Evolutionary conservation across 1,140 invertebrate genomes (phyloP).

Genomic region (Polypedilum vanderplanki): DNA sequence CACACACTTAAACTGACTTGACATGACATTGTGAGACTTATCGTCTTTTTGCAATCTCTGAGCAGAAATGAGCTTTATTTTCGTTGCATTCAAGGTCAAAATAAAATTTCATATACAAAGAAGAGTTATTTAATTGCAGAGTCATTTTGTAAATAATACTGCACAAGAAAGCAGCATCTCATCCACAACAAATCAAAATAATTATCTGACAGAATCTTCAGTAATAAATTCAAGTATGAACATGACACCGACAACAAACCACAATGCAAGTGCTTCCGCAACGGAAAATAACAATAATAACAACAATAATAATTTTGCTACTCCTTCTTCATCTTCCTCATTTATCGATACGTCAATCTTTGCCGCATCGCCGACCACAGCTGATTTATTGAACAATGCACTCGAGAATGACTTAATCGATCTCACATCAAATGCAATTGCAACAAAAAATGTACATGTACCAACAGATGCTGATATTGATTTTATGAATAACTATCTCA

Average conservation of each 20-base stretch:
- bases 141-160: background rate
- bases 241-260: conserved; percentile 30
- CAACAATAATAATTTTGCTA: conserved; percentile 34
- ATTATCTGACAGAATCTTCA: background rate
- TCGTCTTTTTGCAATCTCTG: background rate
- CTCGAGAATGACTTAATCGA: conserved; percentile 30
- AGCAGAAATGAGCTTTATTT: background rate
- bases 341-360: conserved; percentile 16
- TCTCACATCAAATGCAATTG: conserved; percentile 25
- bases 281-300: conserved; percentile 36
- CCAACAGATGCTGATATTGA: conserved; percentile 39
- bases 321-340: conserved; percentile 22
- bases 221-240: conserved; percentile 18
- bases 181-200: background rate
- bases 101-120: background rate
- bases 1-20: background rate
- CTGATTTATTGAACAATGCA: background rate
- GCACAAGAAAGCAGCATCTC: background rate
- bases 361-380: background rate
- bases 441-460: background rate
- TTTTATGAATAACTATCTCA: conserved; percentile 44
- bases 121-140: conserved; percentile 1
- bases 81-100: background rate
- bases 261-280: conserved; percentile 31
- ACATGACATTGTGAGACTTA: background rate